Percentiles rank a stretch among this genome's conserved stretches.
Evolutionary conservation across 2,797 vertebrate species (phyloP).

Genomic region (Peromyscus nudipes): DNA sequence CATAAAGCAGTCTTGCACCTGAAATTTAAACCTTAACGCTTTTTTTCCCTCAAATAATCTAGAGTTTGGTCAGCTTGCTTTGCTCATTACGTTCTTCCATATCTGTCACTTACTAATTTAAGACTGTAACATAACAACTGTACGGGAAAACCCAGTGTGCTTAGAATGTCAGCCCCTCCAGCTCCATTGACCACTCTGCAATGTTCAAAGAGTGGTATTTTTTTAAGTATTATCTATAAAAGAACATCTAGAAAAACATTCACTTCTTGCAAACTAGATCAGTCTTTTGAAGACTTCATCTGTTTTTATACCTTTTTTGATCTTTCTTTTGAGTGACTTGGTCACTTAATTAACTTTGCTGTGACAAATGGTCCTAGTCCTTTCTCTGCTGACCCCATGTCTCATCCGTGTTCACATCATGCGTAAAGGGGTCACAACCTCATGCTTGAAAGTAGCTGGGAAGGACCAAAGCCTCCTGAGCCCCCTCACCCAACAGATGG

Average conservation of each 20-base stretch:
- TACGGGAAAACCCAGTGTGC: background rate
- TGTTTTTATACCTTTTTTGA: background rate
- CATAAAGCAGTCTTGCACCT: background rate
- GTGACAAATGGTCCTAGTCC: accelerated
- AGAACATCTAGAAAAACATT: background rate
- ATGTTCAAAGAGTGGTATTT: background rate
- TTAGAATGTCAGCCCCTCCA: background rate
- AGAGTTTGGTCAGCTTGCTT: background rate
- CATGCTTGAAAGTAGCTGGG: background rate
- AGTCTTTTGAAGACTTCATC: background rate
- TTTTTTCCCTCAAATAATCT: background rate
- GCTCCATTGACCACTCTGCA: background rate
- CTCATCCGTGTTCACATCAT: background rate
- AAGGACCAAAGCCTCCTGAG: no score
- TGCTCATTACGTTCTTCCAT: background rate
- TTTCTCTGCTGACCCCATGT: accelerated
- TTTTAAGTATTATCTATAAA: background rate
- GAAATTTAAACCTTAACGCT: background rate
- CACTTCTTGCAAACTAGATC: background rate
- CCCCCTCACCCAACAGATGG: background rate
- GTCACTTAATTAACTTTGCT: background rate
- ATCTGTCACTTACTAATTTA: background rate
- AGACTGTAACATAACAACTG: background rate
- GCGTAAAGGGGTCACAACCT: accelerated
- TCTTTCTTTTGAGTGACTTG: background rate